A percentile compares a stretch with the other conserved stretches of the same genome.
Evolutionary conservation across 2,113 vertebrate species (phyloP).

Genomic region (Romanogobio albipinnatus): DNA sequence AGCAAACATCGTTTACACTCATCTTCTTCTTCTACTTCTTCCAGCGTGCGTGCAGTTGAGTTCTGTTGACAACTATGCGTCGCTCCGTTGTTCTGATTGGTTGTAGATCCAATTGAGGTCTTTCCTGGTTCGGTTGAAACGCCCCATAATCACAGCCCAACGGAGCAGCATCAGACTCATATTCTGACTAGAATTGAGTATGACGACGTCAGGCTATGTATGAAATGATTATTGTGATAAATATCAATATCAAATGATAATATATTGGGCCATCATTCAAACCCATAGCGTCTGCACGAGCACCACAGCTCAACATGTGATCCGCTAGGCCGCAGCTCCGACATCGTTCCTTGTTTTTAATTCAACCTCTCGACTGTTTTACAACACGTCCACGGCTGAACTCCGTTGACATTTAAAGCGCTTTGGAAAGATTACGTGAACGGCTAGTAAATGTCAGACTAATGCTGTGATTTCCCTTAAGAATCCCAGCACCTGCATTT

Average conservation of each 20-base stretch:
- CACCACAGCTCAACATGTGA: background rate
- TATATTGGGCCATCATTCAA: background rate
- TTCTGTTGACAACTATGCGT: too few relatives aligned
- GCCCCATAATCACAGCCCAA: too few relatives aligned
- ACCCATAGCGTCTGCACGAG: background rate
- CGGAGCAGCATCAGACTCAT: too few relatives aligned
- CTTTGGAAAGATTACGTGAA: conserved; percentile 30
- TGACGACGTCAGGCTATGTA: too few relatives aligned
- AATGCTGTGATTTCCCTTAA: conserved; percentile 34
- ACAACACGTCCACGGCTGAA: conserved; percentile 5
- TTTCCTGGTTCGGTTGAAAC: too few relatives aligned
- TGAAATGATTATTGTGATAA: background rate
- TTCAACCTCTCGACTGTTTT: conserved; percentile 6
- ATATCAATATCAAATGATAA: background rate
- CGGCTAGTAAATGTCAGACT: conserved; percentile 30
- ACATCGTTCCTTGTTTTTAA: background rate
- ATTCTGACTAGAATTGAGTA: too few relatives aligned
- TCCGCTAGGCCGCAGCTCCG: background rate
- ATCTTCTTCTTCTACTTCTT: too few relatives aligned
- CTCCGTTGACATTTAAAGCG: conserved; percentile 24
- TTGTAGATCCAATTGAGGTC: too few relatives aligned
- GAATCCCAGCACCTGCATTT: conserved; percentile 20
- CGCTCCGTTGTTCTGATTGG: too few relatives aligned
- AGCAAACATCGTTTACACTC: too few relatives aligned
- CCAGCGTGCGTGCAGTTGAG: too few relatives aligned